Evolutionary conservation across 2,888 invertebrate genomes (phyloP).

Genomic region (Andrena marginata): DNA sequence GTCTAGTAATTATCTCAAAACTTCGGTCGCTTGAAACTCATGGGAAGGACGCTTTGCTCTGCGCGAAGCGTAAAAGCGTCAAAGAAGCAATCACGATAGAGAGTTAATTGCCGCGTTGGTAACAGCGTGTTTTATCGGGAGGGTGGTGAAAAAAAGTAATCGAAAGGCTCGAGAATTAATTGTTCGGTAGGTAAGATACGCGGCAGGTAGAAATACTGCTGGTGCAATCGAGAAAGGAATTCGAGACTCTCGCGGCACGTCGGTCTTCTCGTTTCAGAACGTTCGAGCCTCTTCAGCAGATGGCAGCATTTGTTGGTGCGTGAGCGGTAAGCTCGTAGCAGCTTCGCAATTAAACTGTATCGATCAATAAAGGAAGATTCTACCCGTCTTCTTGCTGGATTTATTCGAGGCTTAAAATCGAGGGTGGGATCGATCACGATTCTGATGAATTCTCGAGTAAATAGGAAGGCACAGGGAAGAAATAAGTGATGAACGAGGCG

Average conservation of each 20-base stretch:
- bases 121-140: conserved; percentile 8
- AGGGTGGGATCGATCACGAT: neutral
- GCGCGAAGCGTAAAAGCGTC: conserved; percentile 9
- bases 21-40: neutral
- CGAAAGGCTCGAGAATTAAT: conserved; percentile 37
- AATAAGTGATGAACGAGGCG: neutral
- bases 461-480: neutral
- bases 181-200: conserved; percentile 38
- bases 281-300: conserved; percentile 38
- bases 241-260: conserved; percentile 1
- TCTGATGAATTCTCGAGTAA: neutral
- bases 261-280: neutral
- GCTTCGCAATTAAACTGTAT: neutral
- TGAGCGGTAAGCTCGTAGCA: neutral
- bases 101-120: conserved; percentile 29
- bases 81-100: conserved; percentile 43
- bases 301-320: conserved; percentile 56
- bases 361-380: neutral
- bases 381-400: neutral
- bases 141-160: conserved; percentile 7
- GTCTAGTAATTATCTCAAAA: neutral
- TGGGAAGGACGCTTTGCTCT: neutral
- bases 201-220: conserved; percentile 11
- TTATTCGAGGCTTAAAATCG: neutral
- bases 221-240: conserved; percentile 35